phyloP scores from a whole-genome alignment of 2,113 vertebrate genomes.

The Ariopsis seemanni region DNA sequence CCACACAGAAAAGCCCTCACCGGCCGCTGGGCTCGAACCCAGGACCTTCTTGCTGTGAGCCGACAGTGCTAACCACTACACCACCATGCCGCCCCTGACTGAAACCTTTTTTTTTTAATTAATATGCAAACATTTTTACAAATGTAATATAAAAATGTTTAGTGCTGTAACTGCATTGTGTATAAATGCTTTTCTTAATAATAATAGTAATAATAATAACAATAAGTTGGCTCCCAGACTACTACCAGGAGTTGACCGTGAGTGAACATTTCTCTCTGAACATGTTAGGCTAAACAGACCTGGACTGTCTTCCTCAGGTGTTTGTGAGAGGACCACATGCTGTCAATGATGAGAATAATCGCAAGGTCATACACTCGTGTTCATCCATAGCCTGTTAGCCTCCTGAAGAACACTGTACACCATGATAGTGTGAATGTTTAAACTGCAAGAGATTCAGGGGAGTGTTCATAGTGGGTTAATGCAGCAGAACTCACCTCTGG shows the following conservation, averaged over 20 bases:
- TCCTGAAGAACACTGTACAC: slow-evolving; percentile 19
- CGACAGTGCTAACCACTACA: too few relatives aligned
- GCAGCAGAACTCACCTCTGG: neutral
- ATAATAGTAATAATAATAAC: too few relatives aligned
- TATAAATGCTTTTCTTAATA: neutral
- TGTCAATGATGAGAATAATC: slow-evolving; percentile 36
- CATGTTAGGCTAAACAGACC: neutral
- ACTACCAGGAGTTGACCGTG: neutral
- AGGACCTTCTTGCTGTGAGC: too few relatives aligned
- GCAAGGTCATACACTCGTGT: slow-evolving; percentile 23
- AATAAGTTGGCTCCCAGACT: neutral
- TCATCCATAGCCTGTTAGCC: neutral
- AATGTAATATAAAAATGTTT: neutral
- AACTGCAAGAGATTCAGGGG: neutral
- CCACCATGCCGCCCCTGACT: too few relatives aligned
- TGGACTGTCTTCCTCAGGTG: slow-evolving; percentile 45
- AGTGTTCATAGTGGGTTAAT: neutral
- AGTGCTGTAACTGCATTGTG: neutral
- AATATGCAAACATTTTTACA: too few relatives aligned
- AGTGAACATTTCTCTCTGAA: neutral
- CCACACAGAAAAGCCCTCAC: too few relatives aligned
- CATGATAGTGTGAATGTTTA: neutral
- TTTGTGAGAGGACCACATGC: slow-evolving; percentile 49
- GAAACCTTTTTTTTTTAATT: too few relatives aligned
- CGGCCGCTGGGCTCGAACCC: too few relatives aligned